A percentile compares a stretch with the other conserved stretches of the same genome.
These are phyloP conservation scores for Cardiocondyla obscurior DNA, from an alignment of 1,140 invertebrate genomes.

Conservation along the genomic window DNA sequence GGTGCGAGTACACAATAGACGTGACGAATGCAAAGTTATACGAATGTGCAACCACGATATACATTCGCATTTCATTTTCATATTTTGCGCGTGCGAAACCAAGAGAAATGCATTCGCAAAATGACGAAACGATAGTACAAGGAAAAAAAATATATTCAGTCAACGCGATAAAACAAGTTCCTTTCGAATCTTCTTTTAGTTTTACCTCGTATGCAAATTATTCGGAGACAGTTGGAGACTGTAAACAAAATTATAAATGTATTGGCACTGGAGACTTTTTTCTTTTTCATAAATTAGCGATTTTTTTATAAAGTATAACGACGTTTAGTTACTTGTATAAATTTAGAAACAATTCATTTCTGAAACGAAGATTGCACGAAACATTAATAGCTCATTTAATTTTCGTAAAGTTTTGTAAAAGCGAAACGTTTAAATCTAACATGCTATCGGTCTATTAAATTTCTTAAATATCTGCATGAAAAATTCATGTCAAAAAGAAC, in stretches of 20 bases:
- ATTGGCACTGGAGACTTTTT: not conserved
- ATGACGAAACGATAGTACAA: not conserved
- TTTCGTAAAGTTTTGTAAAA: not conserved
- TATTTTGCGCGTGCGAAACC: not conserved
- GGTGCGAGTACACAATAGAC: constrained; percentile 64
- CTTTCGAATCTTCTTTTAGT: not conserved
- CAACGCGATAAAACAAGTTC: not conserved
- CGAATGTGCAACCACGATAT: not conserved
- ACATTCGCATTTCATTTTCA: constrained; percentile 6
- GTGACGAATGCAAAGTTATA: constrained; percentile 68
- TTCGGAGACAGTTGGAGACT: not conserved
- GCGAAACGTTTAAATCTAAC: not conserved
- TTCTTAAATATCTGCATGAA: not conserved
- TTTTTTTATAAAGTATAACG: not conserved
- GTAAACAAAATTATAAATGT: not conserved
- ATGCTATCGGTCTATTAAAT: not conserved
- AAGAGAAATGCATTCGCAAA: not conserved
- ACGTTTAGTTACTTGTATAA: not conserved
- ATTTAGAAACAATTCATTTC: not conserved
- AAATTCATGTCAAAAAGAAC: not conserved
- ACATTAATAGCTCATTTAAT: not conserved
- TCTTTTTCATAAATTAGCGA: not conserved
- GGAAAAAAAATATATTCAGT: not conserved
- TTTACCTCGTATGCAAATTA: constrained; percentile 3
- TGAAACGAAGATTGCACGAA: not conserved